Base-by-base conservation (phyloP, 2,888 invertebrate genomes). In the Metopia argyrocephala region DNA sequence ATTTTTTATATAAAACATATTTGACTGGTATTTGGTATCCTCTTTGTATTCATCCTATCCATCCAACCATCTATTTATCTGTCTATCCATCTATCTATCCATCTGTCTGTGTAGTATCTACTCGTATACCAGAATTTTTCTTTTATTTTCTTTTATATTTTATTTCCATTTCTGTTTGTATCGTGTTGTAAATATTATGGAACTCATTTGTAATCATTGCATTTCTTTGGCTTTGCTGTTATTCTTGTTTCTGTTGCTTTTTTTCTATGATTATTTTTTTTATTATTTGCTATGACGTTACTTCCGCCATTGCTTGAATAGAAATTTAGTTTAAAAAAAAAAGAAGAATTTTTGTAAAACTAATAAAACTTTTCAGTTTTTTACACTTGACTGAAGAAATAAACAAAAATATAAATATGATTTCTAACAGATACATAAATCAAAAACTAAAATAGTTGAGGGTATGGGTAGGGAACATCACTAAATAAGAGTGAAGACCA, bases 201-300 rank as follows among this genome's bases (percentile, higher is more conserved):
- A 81, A 81, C 73, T 81, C 80, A 81, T 81, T 81, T 81, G 76
- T 81, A 79, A 79, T 78, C 82, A 57, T 78, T 83, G 76, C 64
- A 78, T 79, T 82, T 78, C 78, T 69, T 79, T 83, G 71, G 78
- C 75, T 78, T 82, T 66, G 50, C 56, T n/a, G 38, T 15, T 38
- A 12, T 38, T 9, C 38, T 15, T 15, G 38, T 38, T 15, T 38
- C 15, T 52, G 25, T 48, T 18, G 23, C 57, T 23, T 57, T 27
- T 57, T 74, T 73, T 83, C 79, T 78, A 83, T 75, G 70, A 79
- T 70, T n/a, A n/a, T n/a, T n/a, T n/a, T 76, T 82, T 73, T 83
- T 79, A 78, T 78, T 75, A 76, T 81, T 82, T 73, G 64, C 75
- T 62, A 71, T 83, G 82, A 73, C 81, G 76, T 76, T 79, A 76